A percentile compares a stretch with the other conserved stretches of the same genome.
Evolutionary conservation across 1,140 invertebrate species (phyloP).

Genomic region (Aphaenogaster ashmeadi): DNA sequence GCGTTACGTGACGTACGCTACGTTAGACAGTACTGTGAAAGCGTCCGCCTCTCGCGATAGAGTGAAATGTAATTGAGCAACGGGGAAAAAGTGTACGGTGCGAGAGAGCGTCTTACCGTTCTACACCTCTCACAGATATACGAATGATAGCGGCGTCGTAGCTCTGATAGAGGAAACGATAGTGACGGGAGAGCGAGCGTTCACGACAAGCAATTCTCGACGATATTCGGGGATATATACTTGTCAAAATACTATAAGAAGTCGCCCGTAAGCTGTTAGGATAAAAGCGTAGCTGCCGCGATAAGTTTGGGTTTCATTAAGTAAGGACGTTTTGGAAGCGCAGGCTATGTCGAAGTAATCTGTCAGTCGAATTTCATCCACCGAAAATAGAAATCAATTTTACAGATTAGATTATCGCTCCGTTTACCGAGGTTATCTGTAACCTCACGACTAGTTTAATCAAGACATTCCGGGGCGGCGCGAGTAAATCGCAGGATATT

Average conservation of each 20-base stretch:
- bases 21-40: conserved; percentile 43
- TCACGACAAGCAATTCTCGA: not conserved
- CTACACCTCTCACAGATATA: conserved; percentile 45
- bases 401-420: conserved; percentile 30
- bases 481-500: conserved; percentile 57
- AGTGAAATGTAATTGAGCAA: conserved; percentile 63
- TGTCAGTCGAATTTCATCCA: not conserved
- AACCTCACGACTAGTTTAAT: conserved; percentile 52
- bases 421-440: conserved; percentile 49
- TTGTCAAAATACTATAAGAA: not conserved
- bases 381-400: conserved; percentile 20
- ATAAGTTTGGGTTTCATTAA: not conserved
- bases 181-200: not conserved
- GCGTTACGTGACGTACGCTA: conserved; percentile 33
- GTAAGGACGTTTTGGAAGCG: not conserved
- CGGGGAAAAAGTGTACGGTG: conserved; percentile 37
- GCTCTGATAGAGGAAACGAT: conserved; percentile 32
- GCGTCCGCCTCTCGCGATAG: conserved; percentile 54
- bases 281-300: not conserved
- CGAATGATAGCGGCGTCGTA: conserved; percentile 21
- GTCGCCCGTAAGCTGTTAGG: not conserved
- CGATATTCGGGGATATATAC: not conserved
- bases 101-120: conserved; percentile 46
- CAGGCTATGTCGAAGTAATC: not conserved
- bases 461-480: conserved; percentile 39